Percentiles rank a stretch among this genome's conserved stretches.
Evolutionary conservation across 1,140 invertebrate genomes (phyloP).

Genomic region (Nasonia longicornis): DNA sequence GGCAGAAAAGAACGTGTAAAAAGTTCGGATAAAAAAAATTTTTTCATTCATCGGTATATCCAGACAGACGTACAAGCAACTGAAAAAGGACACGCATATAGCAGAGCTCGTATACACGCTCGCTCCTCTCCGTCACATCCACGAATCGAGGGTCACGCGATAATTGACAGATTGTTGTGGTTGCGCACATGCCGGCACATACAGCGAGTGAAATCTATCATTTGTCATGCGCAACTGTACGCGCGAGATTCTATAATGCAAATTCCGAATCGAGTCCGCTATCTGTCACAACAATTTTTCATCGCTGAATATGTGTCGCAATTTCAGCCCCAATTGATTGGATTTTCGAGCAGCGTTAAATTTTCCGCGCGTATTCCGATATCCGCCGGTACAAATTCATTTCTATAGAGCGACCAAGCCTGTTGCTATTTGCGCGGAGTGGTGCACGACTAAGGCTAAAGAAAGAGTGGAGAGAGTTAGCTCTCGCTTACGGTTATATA

Average conservation of each 20-base stretch:
- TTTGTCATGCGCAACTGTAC: not conserved
- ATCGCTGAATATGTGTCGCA: no score
- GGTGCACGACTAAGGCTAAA: not conserved
- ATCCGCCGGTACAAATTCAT: no score
- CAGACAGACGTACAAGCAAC: no score
- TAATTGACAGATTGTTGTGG: constrained; percentile 41
- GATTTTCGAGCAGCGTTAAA: no score
- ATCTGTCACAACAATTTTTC: not conserved
- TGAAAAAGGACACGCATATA: not conserved
- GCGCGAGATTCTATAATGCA: not conserved
- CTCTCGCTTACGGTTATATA: not conserved
- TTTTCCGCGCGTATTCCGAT: no score
- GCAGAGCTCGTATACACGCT: not conserved
- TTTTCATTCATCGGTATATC: no score
- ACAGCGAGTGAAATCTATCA: constrained; percentile 26
- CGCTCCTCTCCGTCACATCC: not conserved
- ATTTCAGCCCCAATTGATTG: no score
- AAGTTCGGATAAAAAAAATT: no score
- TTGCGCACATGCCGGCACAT: constrained; percentile 3
- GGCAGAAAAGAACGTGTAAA: no score
- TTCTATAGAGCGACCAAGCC: not conserved
- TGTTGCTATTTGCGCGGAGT: constrained; percentile 6
- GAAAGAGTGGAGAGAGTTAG: not conserved
- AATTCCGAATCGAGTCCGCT: not conserved
- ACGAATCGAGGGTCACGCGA: not conserved